A percentile compares a stretch with the other conserved stretches of the same genome.
Evolutionary conservation across 2,113 vertebrate species (phyloP).

Genomic region (Pseudorectes ferrugineus): DNA sequence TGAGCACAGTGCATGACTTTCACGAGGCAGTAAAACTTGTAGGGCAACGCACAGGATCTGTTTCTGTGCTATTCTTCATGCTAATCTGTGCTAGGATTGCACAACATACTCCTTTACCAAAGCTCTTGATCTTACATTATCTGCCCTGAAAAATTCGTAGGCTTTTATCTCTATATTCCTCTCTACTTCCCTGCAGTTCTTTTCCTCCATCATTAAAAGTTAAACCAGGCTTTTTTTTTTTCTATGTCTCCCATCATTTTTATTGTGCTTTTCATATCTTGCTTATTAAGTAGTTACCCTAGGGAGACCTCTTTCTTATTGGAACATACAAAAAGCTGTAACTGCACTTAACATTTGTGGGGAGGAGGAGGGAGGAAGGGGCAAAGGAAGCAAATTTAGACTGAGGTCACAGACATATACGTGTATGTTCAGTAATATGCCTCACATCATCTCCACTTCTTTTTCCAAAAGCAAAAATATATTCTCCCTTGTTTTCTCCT

Average conservation of each 20-base stretch:
- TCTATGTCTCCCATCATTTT: neutral
- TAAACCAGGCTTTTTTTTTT: neutral
- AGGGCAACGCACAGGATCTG: neutral
- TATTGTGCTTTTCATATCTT: conserved; percentile 31
- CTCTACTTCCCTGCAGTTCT: neutral
- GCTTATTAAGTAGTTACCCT: conserved; percentile 29
- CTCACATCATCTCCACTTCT: neutral
- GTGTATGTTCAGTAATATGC: neutral
- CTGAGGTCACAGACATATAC: neutral
- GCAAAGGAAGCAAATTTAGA: neutral
- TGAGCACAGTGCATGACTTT: conserved; percentile 2
- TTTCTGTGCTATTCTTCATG: neutral
- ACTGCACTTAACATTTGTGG: neutral
- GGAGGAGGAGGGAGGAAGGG: neutral
- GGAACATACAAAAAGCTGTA: neutral
- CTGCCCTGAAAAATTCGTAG: neutral
- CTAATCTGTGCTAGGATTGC: neutral
- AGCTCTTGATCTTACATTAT: neutral
- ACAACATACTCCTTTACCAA: neutral
- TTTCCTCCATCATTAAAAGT: neutral
- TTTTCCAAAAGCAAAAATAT: neutral
- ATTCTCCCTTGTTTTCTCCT: neutral
- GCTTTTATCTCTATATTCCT: neutral
- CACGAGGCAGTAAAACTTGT: neutral
- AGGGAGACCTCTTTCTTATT: neutral